Evolutionary conservation across 23 tunicate genomes (phyloP).

Genomic region (Styela clava): DNA sequence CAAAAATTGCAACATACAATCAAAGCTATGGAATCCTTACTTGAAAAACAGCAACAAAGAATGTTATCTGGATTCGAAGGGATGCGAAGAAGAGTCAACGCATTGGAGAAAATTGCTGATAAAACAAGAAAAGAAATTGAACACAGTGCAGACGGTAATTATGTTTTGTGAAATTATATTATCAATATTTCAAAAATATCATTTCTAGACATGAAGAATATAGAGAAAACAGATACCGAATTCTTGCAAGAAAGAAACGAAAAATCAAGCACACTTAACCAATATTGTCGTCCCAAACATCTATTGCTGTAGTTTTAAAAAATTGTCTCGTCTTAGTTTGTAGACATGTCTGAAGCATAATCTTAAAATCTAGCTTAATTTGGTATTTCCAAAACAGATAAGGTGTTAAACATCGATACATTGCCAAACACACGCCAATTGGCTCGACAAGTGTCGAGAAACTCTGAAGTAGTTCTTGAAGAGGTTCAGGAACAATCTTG

Average conservation of each 20-base stretch:
- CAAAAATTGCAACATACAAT: neutral
- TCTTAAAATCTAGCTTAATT: neutral
- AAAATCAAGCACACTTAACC: too few species aligned
- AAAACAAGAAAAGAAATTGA: slow-evolving; percentile 13
- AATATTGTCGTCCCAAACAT: too few species aligned
- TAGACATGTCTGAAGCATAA: neutral
- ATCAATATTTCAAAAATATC: too few species aligned
- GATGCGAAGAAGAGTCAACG: slow-evolving; percentile 7
- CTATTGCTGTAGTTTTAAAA: too few species aligned
- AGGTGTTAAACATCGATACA: neutral
- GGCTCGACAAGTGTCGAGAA: neutral
- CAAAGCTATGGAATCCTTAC: slow-evolving; percentile 11
- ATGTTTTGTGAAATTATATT: too few species aligned
- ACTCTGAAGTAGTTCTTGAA: too few species aligned
- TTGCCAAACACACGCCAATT: neutral
- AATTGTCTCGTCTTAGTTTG: too few species aligned
- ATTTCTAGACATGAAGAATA: too few species aligned
- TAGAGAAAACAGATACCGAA: too few species aligned
- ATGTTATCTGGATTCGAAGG: slow-evolving; percentile 13
- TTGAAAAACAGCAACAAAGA: slow-evolving; percentile 14
- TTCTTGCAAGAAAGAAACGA: too few species aligned
- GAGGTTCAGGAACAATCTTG: too few species aligned
- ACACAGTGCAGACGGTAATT: neutral
- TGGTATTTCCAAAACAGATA: neutral
- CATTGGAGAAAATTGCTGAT: slow-evolving; percentile 15